Base-by-base conservation (phyloP, 2,888 invertebrate species). In the Phaedon cochleariae region DNA sequence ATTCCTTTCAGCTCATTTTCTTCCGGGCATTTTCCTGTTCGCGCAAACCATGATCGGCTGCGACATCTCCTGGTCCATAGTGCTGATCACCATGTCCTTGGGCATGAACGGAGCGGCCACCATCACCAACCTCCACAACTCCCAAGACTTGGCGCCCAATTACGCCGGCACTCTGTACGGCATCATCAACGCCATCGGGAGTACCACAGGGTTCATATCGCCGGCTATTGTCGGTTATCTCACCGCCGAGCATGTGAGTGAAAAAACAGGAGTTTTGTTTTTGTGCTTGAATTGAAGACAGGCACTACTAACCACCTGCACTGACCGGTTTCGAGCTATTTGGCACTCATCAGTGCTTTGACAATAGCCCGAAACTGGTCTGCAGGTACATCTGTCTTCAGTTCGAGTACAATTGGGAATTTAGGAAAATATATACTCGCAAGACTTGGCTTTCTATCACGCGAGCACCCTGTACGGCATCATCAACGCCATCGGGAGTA, bases 371-470 rank as follows among this genome's bases (percentile, higher is more conserved):
- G n/a, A n/a, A n/a, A n/a, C n/a, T n/a, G n/a, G n/a, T n/a, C n/a
- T n/a, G n/a, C n/a, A n/a, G n/a, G n/a, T n/a, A n/a, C n/a, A n/a
- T n/a, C n/a, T n/a, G n/a, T n/a, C n/a, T n/a, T n/a, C n/a, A n/a
- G n/a, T n/a, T n/a, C n/a, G n/a, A n/a, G n/a, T n/a, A n/a, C n/a
- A n/a, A n/a, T n/a, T n/a, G n/a, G n/a, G n/a, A n/a, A n/a, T n/a
- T n/a, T n/a, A n/a, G n/a, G n/a, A n/a, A n/a, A n/a, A n/a, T n/a
- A n/a, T n/a, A n/a, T n/a, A 84, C 72, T 82, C 88, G 52, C 89
- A 93, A 85, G 92, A 92, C 81, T 81, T 93, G 62, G 88, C 92
- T 0, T 92, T 92, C 0, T 91, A 89, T 74, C 92, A 87, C 76
- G 91, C 90, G 1, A 92, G 91, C 45, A 89, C 90, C 10, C 80